Evolutionary conservation across 2,113 vertebrate species (phyloP).

Genomic region (Hemicordylus capensis): DNA sequence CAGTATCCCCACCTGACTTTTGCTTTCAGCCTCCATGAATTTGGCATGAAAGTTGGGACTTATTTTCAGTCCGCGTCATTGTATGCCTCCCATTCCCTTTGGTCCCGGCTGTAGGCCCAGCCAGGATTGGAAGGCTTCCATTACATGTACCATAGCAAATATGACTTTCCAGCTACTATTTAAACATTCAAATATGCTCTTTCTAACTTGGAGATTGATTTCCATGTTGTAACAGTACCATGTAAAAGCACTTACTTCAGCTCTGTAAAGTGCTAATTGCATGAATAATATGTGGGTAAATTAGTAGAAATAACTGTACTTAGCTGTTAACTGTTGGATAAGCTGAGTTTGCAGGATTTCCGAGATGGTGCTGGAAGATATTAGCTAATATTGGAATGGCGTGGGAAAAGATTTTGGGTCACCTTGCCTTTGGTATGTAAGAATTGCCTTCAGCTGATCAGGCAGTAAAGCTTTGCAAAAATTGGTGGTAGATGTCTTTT

Average conservation of each 20-base stretch:
- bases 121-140: neutral
- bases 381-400: neutral
- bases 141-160: no score
- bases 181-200: neutral
- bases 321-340: neutral
- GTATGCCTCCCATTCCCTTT: neutral
- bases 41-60: no score
- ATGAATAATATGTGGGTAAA: neutral
- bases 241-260: neutral
- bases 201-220: neutral
- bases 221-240: neutral
- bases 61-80: neutral
- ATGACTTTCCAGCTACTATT: neutral
- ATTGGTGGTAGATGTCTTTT: neutral
- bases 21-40: neutral
- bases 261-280: neutral
- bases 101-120: neutral
- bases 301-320: neutral
- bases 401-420: neutral
- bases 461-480: neutral
- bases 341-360: neutral
- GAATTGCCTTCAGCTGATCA: neutral
- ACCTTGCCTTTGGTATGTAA: neutral
- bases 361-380: neutral
- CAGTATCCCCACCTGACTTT: no score